These are phyloP conservation scores for Battus philenor DNA, from an alignment of 1,140 invertebrate species.

Conservation along the genomic window DNA sequence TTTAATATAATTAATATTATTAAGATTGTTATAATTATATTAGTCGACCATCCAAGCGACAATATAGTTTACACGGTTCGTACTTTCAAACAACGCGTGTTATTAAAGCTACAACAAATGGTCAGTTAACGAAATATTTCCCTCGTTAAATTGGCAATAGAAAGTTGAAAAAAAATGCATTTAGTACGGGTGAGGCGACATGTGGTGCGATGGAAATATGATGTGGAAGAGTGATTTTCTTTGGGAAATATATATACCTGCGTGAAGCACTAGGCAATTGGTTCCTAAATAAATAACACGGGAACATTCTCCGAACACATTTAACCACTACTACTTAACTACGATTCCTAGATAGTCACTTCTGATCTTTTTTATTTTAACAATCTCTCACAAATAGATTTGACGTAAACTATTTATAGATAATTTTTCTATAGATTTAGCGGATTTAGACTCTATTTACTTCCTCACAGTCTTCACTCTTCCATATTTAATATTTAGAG, in stretches of 20 bases:
- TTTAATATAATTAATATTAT: no score
- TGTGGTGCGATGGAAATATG: conserved; percentile 59
- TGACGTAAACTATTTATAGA: conserved; percentile 22
- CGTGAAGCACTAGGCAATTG: conserved; percentile 37
- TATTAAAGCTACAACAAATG: no score
- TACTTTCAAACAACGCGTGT: no score
- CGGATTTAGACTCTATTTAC: conserved; percentile 36
- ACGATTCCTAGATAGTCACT: conserved; percentile 20
- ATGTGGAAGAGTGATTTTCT: conserved; percentile 73
- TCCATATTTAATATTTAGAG: conserved; percentile 66
- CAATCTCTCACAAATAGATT: not conserved
- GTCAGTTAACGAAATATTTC: conserved; percentile 11
- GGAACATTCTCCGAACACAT: conserved; percentile 17
- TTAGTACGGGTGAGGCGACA: conserved; percentile 51
- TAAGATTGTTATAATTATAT: no score
- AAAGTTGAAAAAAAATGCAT: conserved; percentile 27
- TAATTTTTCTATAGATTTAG: conserved; percentile 45
- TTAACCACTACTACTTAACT: conserved; percentile 25
- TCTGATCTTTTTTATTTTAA: conserved; percentile 21
- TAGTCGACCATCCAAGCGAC: no score
- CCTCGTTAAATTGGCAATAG: conserved; percentile 22
- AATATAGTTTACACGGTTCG: no score
- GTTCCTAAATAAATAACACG: conserved; percentile 9
- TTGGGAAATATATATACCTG: conserved; percentile 21
- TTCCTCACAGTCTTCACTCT: conserved; percentile 66